These are phyloP conservation scores for Synodontis membranacea DNA, from an alignment of 2,113 vertebrate genomes.

Conservation along the genomic window DNA sequence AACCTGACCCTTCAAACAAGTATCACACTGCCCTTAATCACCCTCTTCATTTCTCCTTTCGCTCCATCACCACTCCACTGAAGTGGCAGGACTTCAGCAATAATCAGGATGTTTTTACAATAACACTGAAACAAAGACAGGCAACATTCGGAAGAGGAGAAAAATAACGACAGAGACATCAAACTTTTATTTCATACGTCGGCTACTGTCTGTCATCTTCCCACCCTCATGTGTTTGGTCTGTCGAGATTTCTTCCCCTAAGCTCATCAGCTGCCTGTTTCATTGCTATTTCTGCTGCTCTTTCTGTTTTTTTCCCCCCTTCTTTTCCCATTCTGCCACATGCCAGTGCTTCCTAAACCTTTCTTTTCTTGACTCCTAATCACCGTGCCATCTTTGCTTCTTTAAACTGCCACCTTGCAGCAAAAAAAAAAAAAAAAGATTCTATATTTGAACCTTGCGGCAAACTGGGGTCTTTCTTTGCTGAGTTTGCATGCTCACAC, in stretches of 20 bases:
- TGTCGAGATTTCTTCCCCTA: slow-evolving; percentile 13
- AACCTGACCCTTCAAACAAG: neutral
- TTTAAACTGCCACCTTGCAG: neutral
- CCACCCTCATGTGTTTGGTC: neutral
- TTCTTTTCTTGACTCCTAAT: slow-evolving; percentile 44
- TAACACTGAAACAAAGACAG: slow-evolving; percentile 5
- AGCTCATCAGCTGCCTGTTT: slow-evolving; percentile 8
- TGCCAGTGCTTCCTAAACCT: neutral
- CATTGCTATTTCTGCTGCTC: neutral
- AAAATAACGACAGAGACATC: neutral
- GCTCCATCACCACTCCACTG: neutral
- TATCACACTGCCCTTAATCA: neutral
- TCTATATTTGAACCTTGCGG: too few species aligned
- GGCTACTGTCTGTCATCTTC: neutral
- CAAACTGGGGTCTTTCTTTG: too few species aligned
- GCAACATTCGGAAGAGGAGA: neutral
- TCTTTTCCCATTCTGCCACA: neutral
- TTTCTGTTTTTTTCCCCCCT: slow-evolving; percentile 29
- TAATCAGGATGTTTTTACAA: neutral
- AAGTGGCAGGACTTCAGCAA: neutral
- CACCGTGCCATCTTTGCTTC: neutral
- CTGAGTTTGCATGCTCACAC: too few species aligned
- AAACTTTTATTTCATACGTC: slow-evolving; percentile 22
- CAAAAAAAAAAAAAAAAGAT: too few species aligned
- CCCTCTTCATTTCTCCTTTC: neutral